These are phyloP conservation scores for Bugula neritina DNA, from an alignment of 2,888 invertebrate genomes.

Conservation along the genomic window DNA sequence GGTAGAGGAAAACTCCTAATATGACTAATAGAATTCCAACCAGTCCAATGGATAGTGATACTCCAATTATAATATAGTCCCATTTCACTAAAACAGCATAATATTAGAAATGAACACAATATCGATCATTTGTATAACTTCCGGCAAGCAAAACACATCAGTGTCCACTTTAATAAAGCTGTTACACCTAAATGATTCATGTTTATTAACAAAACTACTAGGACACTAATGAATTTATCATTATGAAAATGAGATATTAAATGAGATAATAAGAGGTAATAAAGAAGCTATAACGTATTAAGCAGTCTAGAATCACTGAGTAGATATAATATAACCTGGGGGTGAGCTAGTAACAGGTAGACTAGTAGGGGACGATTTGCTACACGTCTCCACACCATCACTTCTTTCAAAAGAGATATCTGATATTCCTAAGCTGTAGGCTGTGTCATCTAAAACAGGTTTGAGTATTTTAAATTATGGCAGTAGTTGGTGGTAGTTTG, in stretches of 20 bases:
- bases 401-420: neutral
- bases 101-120: too few relatives aligned
- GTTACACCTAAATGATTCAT: too few relatives aligned
- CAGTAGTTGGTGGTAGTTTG: too few relatives aligned
- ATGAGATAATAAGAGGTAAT: too few relatives aligned
- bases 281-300: too few relatives aligned
- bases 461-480: too few relatives aligned
- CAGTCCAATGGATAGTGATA: neutral
- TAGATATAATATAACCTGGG: neutral
- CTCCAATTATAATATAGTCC: constrained; percentile 4
- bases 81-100: constrained; percentile 10
- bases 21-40: neutral
- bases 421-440: neutral
- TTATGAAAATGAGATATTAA: too few relatives aligned
- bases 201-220: too few relatives aligned
- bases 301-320: neutral
- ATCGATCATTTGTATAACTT: too few relatives aligned
- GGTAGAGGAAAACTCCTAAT: neutral
- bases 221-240: too few relatives aligned
- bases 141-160: neutral
- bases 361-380: neutral
- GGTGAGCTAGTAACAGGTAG: neutral
- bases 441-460: neutral
- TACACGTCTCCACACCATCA: neutral
- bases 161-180: too few relatives aligned